Percentiles rank a stretch among this genome's conserved stretches.
phyloP scores from a whole-genome alignment of 2,113 vertebrate genomes.

The Austrofundulus limnaeus region DNA sequence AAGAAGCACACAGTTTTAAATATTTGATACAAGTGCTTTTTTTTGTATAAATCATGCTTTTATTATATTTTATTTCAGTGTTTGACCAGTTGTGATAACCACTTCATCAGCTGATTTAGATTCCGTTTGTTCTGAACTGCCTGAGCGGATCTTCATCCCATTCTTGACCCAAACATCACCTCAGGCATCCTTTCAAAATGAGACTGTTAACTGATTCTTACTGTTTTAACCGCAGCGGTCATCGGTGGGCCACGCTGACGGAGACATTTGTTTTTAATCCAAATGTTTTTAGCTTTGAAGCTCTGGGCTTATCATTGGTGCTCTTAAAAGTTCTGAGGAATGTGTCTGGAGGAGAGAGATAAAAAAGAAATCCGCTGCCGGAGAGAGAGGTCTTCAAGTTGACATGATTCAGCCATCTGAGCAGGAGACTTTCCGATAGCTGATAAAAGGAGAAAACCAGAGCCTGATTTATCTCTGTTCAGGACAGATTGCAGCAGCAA shows the following conservation, averaged over 20 bases:
- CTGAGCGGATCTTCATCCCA: neutral
- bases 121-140: slow-evolving; percentile 17
- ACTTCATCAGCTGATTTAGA: slow-evolving; percentile 27
- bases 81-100: no score
- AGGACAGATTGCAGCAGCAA: slow-evolving; percentile 66
- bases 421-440: slow-evolving; percentile 66
- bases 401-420: slow-evolving; percentile 80
- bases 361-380: slow-evolving; percentile 45
- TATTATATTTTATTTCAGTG: no score
- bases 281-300: slow-evolving; percentile 35
- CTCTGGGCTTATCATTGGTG: slow-evolving; percentile 42
- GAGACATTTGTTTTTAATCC: slow-evolving; percentile 15
- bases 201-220: slow-evolving; percentile 21
- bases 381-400: slow-evolving; percentile 58
- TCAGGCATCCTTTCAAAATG: slow-evolving; percentile 12
- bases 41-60: no score
- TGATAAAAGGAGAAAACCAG: slow-evolving; percentile 72
- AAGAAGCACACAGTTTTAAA: no score
- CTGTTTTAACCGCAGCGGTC: slow-evolving; percentile 11
- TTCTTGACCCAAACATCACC: slow-evolving; percentile 29
- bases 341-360: slow-evolving; percentile 60
- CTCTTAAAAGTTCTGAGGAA: slow-evolving; percentile 48
- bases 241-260: neutral
- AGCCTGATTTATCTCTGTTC: slow-evolving; percentile 82
- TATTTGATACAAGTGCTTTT: no score